Percentiles rank a stretch among this genome's conserved stretches.
Evolutionary conservation across 2,113 vertebrate species (phyloP).

Genomic region (Eurypyga helias): DNA sequence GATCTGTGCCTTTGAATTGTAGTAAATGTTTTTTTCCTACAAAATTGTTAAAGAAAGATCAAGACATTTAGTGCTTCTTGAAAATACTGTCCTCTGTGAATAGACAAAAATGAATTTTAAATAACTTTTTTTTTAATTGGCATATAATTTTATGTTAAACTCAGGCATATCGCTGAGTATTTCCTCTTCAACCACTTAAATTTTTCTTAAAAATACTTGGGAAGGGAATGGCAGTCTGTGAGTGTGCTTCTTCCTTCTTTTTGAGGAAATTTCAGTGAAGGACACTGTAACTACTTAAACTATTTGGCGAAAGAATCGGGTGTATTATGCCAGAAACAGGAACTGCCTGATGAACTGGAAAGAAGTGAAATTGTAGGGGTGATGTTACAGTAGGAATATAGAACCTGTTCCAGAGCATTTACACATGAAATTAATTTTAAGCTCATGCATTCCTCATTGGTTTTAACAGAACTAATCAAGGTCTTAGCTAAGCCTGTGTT

Average conservation of each 20-base stretch:
- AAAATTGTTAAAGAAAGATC: neutral
- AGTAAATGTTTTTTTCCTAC: neutral
- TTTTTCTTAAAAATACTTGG: neutral
- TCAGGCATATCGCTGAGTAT: neutral
- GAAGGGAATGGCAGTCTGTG: neutral
- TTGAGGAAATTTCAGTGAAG: neutral
- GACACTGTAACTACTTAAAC: accelerated
- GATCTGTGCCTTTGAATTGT: neutral
- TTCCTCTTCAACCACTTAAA: neutral
- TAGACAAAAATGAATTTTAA: neutral
- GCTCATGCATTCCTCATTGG: neutral
- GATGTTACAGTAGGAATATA: neutral
- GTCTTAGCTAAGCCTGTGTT: neutral
- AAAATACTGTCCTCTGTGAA: neutral
- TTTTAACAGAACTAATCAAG: neutral
- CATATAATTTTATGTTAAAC: neutral
- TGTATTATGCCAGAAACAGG: neutral
- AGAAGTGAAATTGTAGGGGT: neutral
- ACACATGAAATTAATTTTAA: neutral
- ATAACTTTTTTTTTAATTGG: neutral
- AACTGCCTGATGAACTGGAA: neutral
- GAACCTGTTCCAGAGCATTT: neutral
- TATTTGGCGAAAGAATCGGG: accelerated
- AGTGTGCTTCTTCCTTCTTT: neutral
- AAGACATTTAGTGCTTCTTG: neutral